phyloP scores from a whole-genome alignment of 2,888 invertebrate genomes.

The Acrocyrtus sp. region DNA sequence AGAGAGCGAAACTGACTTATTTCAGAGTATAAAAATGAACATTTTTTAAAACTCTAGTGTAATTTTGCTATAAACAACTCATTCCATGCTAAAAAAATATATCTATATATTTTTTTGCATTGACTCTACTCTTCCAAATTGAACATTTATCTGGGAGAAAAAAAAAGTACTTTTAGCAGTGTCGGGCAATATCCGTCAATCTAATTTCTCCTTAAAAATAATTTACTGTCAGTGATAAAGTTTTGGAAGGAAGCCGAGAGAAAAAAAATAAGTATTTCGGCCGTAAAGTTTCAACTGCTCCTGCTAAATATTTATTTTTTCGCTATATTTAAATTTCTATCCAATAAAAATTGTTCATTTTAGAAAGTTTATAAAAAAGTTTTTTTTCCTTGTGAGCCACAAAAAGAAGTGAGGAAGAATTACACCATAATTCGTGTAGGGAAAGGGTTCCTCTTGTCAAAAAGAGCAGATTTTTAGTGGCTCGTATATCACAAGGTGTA shows the following conservation, averaged over 20 bases:
- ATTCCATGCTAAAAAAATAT: too few species aligned
- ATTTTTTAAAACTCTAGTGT: too few species aligned
- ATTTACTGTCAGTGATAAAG: constrained; percentile 36
- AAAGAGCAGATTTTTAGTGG: constrained; percentile 29
- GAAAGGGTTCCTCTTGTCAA: constrained; percentile 20
- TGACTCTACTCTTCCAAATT: too few species aligned
- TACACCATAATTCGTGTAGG: background rate
- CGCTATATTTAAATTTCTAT: constrained; percentile 20
- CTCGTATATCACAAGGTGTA: constrained; percentile 25
- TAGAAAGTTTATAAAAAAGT: background rate
- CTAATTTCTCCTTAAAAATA: constrained; percentile 34
- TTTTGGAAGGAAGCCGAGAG: constrained; percentile 45
- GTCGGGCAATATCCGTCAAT: constrained; percentile 27
- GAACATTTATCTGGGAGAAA: too few species aligned
- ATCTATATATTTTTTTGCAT: too few species aligned
- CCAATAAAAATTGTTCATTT: constrained; percentile 14
- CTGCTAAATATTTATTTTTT: constrained; percentile 36
- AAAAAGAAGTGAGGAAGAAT: constrained; percentile 9
- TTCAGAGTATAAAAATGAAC: too few species aligned
- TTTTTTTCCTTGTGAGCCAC: too few species aligned
- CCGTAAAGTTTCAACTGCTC: constrained; percentile 28
- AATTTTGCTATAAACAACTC: too few species aligned
- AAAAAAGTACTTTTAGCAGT: constrained; percentile 18
- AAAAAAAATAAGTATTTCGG: constrained; percentile 14
- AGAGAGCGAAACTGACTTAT: too few species aligned